phyloP scores from a whole-genome alignment of 2,888 invertebrate genomes.

The Athalia rosae region DNA sequence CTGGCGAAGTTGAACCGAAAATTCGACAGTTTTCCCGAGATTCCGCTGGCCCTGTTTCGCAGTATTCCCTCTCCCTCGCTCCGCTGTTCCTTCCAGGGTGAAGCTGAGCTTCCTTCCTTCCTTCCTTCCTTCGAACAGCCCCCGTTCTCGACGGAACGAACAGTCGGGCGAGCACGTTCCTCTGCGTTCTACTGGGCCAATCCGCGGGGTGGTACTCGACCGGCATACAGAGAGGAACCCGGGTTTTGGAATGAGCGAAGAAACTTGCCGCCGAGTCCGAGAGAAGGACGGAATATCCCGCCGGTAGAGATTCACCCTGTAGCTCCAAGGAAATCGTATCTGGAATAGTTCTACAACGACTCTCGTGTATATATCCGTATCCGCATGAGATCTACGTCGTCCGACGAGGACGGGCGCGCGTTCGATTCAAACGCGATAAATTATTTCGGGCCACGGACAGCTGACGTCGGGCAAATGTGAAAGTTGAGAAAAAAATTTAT shows the following conservation, averaged over 20 bases:
- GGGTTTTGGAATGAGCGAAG: conserved; percentile 13
- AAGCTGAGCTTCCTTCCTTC: too few species aligned
- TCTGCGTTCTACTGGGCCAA: conserved; percentile 9
- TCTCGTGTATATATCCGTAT: too few species aligned
- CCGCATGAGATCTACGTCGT: too few species aligned
- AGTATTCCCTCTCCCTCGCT: not conserved
- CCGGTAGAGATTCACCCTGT: conserved; percentile 4
- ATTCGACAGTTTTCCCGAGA: conserved; percentile 43
- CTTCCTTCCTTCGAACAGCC: conserved; percentile 16
- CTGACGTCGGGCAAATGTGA: too few species aligned
- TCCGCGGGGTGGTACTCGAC: conserved; percentile 40
- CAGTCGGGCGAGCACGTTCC: conserved; percentile 41
- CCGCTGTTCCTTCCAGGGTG: not conserved
- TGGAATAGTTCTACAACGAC: too few species aligned
- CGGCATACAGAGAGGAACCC: conserved; percentile 37
- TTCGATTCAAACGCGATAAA: too few species aligned
- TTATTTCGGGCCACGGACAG: too few species aligned
- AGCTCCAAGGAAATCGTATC: too few species aligned
- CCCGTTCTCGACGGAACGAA: conserved; percentile 25
- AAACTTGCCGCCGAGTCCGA: not conserved
- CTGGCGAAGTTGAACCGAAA: conserved; percentile 34
- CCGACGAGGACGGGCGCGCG: too few species aligned
- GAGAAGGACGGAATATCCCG: conserved; percentile 5
- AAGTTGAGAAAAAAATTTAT: too few species aligned
- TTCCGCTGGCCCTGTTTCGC: conserved; percentile 3